Evolutionary conservation across 2,113 vertebrate genomes (phyloP).

Genomic region (Vidua macroura): DNA sequence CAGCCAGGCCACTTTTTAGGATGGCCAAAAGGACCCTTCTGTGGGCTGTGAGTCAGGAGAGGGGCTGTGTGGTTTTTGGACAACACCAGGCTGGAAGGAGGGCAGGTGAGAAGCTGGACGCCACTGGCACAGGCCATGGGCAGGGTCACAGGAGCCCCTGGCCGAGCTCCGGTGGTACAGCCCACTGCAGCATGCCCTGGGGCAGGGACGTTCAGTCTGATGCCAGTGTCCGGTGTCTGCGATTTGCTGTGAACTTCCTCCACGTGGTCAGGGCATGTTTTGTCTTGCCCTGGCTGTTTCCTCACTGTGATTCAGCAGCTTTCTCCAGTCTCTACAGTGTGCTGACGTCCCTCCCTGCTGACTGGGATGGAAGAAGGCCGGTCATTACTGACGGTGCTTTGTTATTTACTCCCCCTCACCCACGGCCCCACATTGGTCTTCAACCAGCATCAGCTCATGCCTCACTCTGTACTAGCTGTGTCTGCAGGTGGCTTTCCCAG

Average conservation of each 20-base stretch:
- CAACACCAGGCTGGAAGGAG: not conserved
- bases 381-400: rapidly evolving
- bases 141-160: not conserved
- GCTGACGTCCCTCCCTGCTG: not conserved
- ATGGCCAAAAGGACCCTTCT: not conserved
- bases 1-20: rapidly evolving
- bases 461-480: not conserved
- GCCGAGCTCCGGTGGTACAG: rapidly evolving
- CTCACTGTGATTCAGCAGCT: not conserved
- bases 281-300: not conserved
- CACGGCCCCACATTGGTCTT: rapidly evolving
- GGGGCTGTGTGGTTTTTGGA: not conserved
- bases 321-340: not conserved
- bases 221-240: rapidly evolving
- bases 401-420: rapidly evolving
- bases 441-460: not conserved
- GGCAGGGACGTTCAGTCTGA: not conserved
- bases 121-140: rapidly evolving
- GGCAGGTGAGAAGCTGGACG: not conserved
- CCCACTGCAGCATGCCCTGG: rapidly evolving
- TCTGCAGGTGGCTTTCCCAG: not conserved
- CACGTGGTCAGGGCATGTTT: rapidly evolving
- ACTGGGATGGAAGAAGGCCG: not conserved
- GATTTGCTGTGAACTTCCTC: not conserved
- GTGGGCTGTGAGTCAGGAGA: rapidly evolving